phyloP scores from a whole-genome alignment of 2,888 invertebrate genomes.

The Eulithis testata region DNA sequence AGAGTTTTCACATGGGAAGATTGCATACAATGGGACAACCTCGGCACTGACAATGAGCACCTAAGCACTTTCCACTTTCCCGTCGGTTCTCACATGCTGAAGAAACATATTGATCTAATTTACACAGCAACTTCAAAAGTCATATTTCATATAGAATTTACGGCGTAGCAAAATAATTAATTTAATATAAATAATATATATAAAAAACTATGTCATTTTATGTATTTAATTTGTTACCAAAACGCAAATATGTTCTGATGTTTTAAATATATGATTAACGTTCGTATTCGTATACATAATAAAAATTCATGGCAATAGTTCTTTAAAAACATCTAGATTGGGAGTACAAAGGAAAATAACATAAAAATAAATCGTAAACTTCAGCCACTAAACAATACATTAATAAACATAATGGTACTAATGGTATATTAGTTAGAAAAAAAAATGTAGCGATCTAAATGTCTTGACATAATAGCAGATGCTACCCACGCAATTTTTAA shows the following conservation, averaged over 20 bases:
- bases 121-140: constrained; percentile 34
- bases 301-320: no score
- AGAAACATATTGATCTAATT: constrained; percentile 39
- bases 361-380: constrained; percentile 1
- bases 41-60: constrained; percentile 76
- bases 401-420: constrained; percentile 12
- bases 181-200: no score
- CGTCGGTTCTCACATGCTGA: constrained; percentile 69
- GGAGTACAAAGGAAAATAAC: background rate
- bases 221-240: no score
- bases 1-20: constrained; percentile 64
- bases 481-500: constrained; percentile 34
- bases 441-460: constrained; percentile 28
- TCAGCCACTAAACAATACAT: constrained; percentile 7
- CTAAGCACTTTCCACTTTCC: constrained; percentile 79
- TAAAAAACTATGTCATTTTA: no score
- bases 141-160: constrained; percentile 11
- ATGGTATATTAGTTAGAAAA: constrained; percentile 22
- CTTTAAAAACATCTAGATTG: background rate
- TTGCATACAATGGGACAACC: constrained; percentile 63
- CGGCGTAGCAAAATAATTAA: background rate
- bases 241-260: no score
- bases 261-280: no score
- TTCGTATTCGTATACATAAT: no score
- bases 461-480: constrained; percentile 23